A percentile compares a stretch with the other conserved stretches of the same genome.
phyloP scores from a whole-genome alignment of 2,113 vertebrate genomes.

The Tupaia tana region DNA sequence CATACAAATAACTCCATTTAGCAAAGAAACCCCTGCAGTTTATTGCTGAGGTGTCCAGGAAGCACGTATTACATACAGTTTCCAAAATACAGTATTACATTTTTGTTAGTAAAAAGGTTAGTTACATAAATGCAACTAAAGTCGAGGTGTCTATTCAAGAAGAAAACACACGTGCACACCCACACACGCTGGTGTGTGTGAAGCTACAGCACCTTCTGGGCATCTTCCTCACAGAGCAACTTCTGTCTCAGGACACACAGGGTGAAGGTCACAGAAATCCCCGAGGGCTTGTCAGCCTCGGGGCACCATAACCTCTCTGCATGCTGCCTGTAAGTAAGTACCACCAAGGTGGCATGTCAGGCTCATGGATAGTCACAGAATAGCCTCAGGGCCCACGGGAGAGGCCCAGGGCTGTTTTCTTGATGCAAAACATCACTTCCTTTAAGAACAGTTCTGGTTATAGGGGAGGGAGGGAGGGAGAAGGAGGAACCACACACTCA shows the following conservation, averaged over 20 bases:
- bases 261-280: neutral
- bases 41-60: constrained; percentile 71
- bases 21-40: constrained; percentile 60
- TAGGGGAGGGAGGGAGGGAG: rapidly evolving
- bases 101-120: constrained; percentile 70
- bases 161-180: no score
- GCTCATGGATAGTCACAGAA: constrained; percentile 4
- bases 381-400: neutral
- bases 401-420: neutral
- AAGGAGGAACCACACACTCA: rapidly evolving
- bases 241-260: neutral
- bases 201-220: neutral
- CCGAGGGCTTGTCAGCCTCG: neutral
- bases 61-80: constrained; percentile 73
- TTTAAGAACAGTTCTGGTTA: neutral
- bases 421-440: neutral
- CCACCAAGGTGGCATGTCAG: neutral
- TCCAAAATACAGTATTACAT: constrained; percentile 69
- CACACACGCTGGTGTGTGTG: rapidly evolving
- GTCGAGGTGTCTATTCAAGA: neutral
- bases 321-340: neutral
- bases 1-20: constrained; percentile 30
- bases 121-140: constrained; percentile 56
- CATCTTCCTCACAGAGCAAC: neutral
- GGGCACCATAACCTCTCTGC: neutral